Evolutionary conservation across 2,113 vertebrate genomes (phyloP).

Genomic region (Tympanuchus pallidicinctus): DNA sequence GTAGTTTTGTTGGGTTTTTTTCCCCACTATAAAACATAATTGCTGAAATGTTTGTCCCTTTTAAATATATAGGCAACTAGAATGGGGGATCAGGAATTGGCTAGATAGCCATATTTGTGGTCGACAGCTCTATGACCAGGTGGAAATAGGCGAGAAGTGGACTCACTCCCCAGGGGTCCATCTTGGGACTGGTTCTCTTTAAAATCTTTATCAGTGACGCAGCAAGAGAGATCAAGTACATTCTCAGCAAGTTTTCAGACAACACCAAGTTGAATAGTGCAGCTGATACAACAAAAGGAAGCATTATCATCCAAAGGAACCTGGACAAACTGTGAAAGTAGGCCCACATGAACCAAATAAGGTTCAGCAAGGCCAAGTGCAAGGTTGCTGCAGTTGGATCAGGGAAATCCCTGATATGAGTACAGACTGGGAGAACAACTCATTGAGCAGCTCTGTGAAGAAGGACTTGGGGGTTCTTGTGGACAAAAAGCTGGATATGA

Average conservation of each 20-base stretch:
- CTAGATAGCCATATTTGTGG: not conserved
- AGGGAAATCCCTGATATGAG: not conserved
- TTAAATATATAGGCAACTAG: not conserved
- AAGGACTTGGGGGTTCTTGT: not conserved
- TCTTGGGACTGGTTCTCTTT: not conserved
- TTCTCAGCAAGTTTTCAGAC: not conserved
- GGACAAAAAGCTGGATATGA: not conserved
- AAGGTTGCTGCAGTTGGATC: no score
- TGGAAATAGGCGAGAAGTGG: not conserved
- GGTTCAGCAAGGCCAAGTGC: not conserved
- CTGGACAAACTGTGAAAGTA: not conserved
- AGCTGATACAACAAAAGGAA: not conserved
- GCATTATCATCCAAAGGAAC: no score
- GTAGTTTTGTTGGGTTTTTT: accelerated
- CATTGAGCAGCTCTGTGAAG: not conserved
- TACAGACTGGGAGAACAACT: not conserved
- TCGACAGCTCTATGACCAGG: not conserved
- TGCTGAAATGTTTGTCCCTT: not conserved
- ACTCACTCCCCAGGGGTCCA: no score
- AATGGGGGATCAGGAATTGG: not conserved
- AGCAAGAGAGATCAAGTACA: not conserved
- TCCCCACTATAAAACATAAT: not conserved
- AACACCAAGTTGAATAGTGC: not conserved
- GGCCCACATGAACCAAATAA: not conserved
- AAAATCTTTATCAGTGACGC: not conserved